Evolutionary conservation across 2,797 vertebrate genomes (phyloP), one percentile per base, ranked within the genome.

Genomic region (Myotis findleyi): DNA sequence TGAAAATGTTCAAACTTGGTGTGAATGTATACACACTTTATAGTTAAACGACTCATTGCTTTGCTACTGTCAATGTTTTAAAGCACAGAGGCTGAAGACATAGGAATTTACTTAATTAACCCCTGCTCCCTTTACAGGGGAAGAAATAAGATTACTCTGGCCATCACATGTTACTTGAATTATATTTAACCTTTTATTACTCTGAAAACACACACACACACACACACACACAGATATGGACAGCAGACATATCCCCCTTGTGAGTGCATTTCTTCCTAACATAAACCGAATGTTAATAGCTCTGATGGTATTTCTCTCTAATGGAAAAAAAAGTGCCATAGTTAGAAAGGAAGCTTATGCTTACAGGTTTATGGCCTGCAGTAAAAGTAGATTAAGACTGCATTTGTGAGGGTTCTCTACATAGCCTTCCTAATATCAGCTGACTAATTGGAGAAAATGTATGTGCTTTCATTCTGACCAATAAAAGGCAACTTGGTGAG

Each of bases 201-300:
- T 36, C 17, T 71, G 79, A 76, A 87, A 53, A 95, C 64, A 62
- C 16, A 79, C 8, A 14, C 30, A 59, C 25, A 59, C 12, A 33
- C 91, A 73, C 30, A 59, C 25, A 59, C 12, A 33, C 91, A 73
- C 76, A 95, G 73, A 95, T 91, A 77, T 53, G 53, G 59, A 72
- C 36, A 88, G 87, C 89, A 91, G 49, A 30, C 87, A 49, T 23
- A n/a, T 6, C 36, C 10, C 12, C 13, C 3, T 87, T 69, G 71
- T 96, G 75, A 57, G 4, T 93, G 2, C 76, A 81, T 96, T 97
- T 97, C n/a, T 97, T 97, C 55, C 72, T 95, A 93, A 82, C 87
- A 92, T 96, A 97, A 95, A 80, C 6, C 0, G 20, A 93, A 89
- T 94, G 44, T 94, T 96, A 96, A 89, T 75, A 95, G 80, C 87